Base-by-base conservation (phyloP, 1,140 invertebrate genomes). In the Drosophila sturtevanti region DNA sequence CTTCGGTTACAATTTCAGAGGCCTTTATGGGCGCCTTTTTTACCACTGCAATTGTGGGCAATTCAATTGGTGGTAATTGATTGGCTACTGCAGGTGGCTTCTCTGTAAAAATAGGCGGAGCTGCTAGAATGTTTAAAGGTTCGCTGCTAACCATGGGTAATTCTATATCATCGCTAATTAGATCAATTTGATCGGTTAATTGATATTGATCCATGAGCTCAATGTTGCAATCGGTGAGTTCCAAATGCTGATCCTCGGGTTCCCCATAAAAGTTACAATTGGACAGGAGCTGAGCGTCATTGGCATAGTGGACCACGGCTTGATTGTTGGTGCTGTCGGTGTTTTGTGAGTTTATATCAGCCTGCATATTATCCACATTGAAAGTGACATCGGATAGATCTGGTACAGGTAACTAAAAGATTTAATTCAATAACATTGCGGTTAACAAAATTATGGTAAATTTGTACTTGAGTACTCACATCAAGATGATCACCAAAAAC, bases 121-220 rank as follows among this genome's bases (percentile, higher is more conserved):
- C 67, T 5, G 84, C 68, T 0, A 89, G 51, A 18, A 89, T 79
- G n/a, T 89, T 89, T 34, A 71, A 79, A 4, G 84, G 72, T 54
- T 89, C 84, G 10, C 71, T 70, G 18, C 68, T 73, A 16, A 75
- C 72, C 21, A 81, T 16, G 5, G 81, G 90, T 55, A 91, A 16
- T 41, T 79, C 71, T 41, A 91, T 86, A 4, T 91, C 90, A 5
- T 79, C 89, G 54, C 87, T 91, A 52, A 70, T 79, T n/a, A 91
- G 48, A 58, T 91, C 90, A 6, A 91, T 82, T 67, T 91, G 90
- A 67, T 91, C 78, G 9, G 90, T 91, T 11, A 87, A 63, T 55
- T 91, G 84, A 55, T 78, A 91, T 34, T 91, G 82, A 66, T 91
- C 90, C 90, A 91, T 91, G 4, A 91, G 62, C 27, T 91, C 90